These are phyloP conservation scores for Phorcus lineatus DNA, from an alignment of 2,888 invertebrate species.

Conservation along the genomic window DNA sequence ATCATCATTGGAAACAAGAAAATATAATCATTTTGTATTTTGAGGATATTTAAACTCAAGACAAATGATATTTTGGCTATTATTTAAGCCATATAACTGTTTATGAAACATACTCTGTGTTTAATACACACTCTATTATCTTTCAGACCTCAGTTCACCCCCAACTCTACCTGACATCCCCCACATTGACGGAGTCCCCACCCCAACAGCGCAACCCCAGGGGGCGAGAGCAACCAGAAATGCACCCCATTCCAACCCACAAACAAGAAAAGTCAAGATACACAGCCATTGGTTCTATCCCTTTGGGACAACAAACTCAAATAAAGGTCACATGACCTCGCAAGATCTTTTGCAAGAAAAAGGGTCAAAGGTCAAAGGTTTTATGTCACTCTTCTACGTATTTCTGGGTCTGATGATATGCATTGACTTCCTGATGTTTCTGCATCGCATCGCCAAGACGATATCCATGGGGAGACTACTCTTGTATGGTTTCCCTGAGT, in stretches of 20 bases:
- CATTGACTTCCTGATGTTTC: constrained; percentile 70
- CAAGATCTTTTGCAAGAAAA: neutral
- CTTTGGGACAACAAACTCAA: constrained; percentile 26
- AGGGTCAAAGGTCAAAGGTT: neutral
- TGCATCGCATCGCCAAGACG: constrained; percentile 71
- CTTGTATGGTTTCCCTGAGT: constrained; percentile 71
- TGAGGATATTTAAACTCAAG: too few relatives aligned
- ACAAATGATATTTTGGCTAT: too few relatives aligned
- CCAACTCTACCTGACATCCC: constrained; percentile 26
- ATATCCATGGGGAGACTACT: constrained; percentile 67
- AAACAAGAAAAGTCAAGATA: constrained; percentile 33
- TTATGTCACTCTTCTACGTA: constrained; percentile 25
- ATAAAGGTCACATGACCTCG: neutral
- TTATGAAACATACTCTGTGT: too few relatives aligned
- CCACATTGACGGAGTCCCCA: constrained; percentile 26
- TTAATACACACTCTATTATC: neutral
- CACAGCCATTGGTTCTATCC: constrained; percentile 44
- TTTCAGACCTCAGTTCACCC: constrained; percentile 26
- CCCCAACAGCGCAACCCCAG: neutral
- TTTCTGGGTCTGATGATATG: constrained; percentile 62
- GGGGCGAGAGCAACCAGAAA: constrained; percentile 10
- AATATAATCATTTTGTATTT: too few relatives aligned
- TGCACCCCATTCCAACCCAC: constrained; percentile 18
- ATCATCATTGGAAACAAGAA: too few relatives aligned
- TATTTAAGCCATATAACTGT: too few relatives aligned